These are phyloP conservation scores for Channa argus DNA, from an alignment of 2,113 vertebrate species.

Conservation along the genomic window DNA sequence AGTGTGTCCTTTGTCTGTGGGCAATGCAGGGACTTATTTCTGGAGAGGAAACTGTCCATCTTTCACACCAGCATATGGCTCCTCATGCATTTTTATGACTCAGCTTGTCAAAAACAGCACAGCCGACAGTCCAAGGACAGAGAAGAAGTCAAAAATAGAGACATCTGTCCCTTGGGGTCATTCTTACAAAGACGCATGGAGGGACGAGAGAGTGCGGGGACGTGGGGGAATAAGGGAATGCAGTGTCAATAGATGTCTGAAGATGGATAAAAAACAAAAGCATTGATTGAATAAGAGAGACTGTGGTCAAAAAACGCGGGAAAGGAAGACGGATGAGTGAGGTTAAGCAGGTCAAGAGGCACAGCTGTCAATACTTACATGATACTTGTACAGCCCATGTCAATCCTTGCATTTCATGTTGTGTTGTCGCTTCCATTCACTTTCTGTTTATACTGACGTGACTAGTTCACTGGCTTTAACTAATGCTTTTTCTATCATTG, in stretches of 20 bases:
- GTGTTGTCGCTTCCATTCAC: slow-evolving; percentile 24
- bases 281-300: slow-evolving; percentile 60
- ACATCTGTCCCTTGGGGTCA: slow-evolving; percentile 67
- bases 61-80: slow-evolving; percentile 62
- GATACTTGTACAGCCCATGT: slow-evolving; percentile 58
- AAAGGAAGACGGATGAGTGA: slow-evolving; percentile 62
- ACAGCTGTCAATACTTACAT: slow-evolving; percentile 68
- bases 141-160: slow-evolving; percentile 63
- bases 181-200: slow-evolving; percentile 19
- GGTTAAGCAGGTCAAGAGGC: slow-evolving; percentile 62
- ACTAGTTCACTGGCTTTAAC: slow-evolving; percentile 11
- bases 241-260: slow-evolving; percentile 29
- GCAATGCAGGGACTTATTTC: slow-evolving; percentile 69
- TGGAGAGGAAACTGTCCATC: slow-evolving; percentile 44
- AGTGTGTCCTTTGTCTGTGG: slow-evolving; percentile 64
- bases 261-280: slow-evolving; percentile 38
- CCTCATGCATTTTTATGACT: slow-evolving; percentile 79
- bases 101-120: slow-evolving; percentile 59
- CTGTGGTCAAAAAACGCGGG: slow-evolving; percentile 35
- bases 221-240: slow-evolving; percentile 3
- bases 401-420: slow-evolving; percentile 23
- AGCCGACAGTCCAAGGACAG: slow-evolving; percentile 58
- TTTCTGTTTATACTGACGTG: slow-evolving; percentile 8
- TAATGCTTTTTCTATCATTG: slow-evolving; percentile 12
- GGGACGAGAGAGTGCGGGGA: background rate